phyloP scores from a whole-genome alignment of 2,113 vertebrate species.

The Xiphophorus maculatus region DNA sequence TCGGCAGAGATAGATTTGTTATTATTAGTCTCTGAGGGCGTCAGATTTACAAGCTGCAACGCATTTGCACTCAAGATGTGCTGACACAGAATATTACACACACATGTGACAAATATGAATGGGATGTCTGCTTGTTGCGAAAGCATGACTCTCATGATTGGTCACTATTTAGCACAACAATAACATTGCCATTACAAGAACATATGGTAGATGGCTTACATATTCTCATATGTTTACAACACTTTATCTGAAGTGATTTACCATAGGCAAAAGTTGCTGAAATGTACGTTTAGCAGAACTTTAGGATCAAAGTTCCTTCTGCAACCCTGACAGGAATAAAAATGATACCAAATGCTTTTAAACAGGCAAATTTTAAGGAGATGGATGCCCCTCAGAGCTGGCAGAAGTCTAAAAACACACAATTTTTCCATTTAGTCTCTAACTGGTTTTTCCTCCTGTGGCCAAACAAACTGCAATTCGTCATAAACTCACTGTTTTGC shows the following conservation, averaged over 20 bases:
- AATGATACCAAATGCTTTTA: too few relatives aligned
- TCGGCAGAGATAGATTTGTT: constrained; percentile 73
- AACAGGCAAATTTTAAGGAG: too few relatives aligned
- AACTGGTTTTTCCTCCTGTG: too few relatives aligned
- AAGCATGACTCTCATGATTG: constrained; percentile 25
- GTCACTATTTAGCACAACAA: constrained; percentile 40
- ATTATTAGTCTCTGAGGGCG: constrained; percentile 71
- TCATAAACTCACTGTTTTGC: too few relatives aligned
- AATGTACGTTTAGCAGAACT: not conserved
- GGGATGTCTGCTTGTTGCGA: constrained; percentile 34
- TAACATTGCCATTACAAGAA: not conserved
- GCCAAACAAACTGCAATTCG: too few relatives aligned
- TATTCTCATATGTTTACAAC: constrained; percentile 8
- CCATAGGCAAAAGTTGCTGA: not conserved
- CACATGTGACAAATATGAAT: constrained; percentile 67
- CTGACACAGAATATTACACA: constrained; percentile 50
- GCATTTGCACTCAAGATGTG: constrained; percentile 77
- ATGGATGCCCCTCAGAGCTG: too few relatives aligned
- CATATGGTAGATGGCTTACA: constrained; percentile 20
- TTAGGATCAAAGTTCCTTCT: not conserved
- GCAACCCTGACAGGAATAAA: not conserved
- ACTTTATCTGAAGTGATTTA: constrained; percentile 27
- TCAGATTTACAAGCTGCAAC: constrained; percentile 58
- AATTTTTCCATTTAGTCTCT: too few relatives aligned
- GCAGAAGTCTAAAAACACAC: too few relatives aligned